Evolutionary conservation across 2,113 vertebrate genomes (phyloP), one percentile per base, ranked within the genome.

Genomic region (Malurus cyaneus): DNA sequence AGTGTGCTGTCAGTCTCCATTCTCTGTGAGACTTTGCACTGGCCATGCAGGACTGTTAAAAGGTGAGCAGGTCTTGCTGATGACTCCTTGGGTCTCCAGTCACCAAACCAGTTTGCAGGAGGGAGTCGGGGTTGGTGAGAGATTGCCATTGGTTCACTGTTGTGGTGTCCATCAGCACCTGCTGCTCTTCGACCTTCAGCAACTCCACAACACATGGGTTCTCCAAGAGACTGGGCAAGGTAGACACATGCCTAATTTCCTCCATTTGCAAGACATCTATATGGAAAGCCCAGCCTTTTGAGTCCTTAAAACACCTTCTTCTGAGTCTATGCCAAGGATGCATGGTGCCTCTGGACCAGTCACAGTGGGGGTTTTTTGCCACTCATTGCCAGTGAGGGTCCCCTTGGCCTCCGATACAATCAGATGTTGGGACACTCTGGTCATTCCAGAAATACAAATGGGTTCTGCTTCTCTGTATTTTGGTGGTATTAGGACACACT

Each of bases 71-170:
- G 6, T 18, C 26, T 19, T 71, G 6, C 25, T 59, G 23, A 21
- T 65, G 50, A 29, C 3, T 42, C 21, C 26, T 78, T 36, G 52
- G 21, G 13, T 54, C 23, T 54, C 34, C 14, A 19, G 24, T 46
- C 2, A 6, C 23, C 8, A 29, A n/a, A 64, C 31, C 42, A 70
- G 56, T 20, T 81, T 26, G 57, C 1, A 5, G 18, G 14, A 46
- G 32, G 7, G 29, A 52, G 41, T 31, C 5, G 6, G 32, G 19
- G 7, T 41, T 34, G 36, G 50, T 57, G 18, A 15, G 8, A 39
- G 11, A 23, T 8, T 52, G 49, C 23, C 0, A 0, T 9, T 0
- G 0, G 18, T 39, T 32, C 32, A 9, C 11, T 18, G 13, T 7
- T 56, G 56, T 50, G n/a, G 8, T 29, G 62, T 29, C 0, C 0